A percentile compares a stretch with the other conserved stretches of the same genome.
Evolutionary conservation across 2,888 invertebrate species (phyloP).

Genomic region (Alviniconcha strummeri): DNA sequence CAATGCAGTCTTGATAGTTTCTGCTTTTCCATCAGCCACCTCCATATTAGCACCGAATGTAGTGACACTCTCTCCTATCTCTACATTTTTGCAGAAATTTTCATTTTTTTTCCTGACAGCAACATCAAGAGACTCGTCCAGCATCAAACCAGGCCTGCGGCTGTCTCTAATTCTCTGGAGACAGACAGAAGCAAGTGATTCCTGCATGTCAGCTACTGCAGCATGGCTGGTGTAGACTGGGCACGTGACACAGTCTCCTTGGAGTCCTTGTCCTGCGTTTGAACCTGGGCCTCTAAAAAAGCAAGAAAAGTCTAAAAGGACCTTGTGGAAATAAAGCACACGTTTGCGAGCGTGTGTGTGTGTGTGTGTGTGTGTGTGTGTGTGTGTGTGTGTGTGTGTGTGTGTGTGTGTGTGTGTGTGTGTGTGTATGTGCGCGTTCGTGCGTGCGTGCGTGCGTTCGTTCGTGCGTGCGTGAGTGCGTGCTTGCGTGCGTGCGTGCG

Average conservation of each 20-base stretch:
- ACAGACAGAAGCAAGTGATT: no score
- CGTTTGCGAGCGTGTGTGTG: background rate
- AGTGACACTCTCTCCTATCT: no score
- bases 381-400: constrained; percentile 20
- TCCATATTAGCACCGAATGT: background rate
- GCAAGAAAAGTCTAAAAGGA: background rate
- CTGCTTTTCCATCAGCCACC: background rate
- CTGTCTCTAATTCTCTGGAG: no score
- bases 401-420: constrained; percentile 1
- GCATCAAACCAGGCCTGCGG: no score
- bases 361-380: background rate
- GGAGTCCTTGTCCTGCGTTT: background rate
- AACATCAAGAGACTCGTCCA: no score
- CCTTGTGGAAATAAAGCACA: background rate
- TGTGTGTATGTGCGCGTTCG: background rate
- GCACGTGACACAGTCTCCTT: background rate
- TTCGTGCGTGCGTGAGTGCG: background rate
- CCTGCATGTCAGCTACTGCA: no score
- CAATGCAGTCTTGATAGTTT: background rate
- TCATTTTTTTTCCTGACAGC: no score
- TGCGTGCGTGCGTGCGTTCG: background rate
- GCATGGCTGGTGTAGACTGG: background rate
- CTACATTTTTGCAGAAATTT: no score
- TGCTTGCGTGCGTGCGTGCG: background rate
- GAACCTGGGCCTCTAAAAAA: background rate